phyloP scores from a whole-genome alignment of 2,888 invertebrate species.

The Oscheius sp. region DNA sequence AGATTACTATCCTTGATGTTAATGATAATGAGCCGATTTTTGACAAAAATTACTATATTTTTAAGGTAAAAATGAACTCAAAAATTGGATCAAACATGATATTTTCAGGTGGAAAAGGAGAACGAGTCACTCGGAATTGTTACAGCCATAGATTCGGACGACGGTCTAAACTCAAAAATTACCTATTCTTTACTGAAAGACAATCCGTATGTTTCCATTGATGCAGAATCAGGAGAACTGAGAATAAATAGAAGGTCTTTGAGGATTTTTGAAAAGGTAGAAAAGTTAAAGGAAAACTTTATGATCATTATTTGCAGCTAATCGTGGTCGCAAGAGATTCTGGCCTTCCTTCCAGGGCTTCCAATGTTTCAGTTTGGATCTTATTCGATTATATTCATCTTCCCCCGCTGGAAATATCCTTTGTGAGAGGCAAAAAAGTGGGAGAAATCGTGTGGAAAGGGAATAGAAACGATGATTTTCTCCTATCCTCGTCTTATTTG shows the following conservation, averaged over 20 bases:
- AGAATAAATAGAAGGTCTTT: not conserved
- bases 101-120: not conserved
- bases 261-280: not conserved
- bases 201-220: constrained; percentile 8
- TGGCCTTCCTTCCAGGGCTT: not conserved
- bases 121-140: not conserved
- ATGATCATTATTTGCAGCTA: not conserved
- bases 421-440: not conserved
- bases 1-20: constrained; percentile 85
- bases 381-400: not conserved
- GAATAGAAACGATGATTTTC: not conserved
- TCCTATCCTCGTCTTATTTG: constrained; percentile 2
- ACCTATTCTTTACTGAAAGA: constrained; percentile 12
- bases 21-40: constrained; percentile 95
- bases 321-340: constrained; percentile 13
- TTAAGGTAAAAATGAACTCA: constrained; percentile 14
- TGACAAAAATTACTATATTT: constrained; percentile 41
- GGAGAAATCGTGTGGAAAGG: constrained; percentile 14
- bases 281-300: not conserved
- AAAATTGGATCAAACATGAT: not conserved
- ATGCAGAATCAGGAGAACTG: constrained; percentile 20
- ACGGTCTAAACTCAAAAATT: not conserved
- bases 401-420: not conserved
- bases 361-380: not conserved
- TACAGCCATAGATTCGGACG: constrained; percentile 15